Evolutionary conservation across 2,797 vertebrate species (phyloP).

Genomic region (Naso thynnoides): DNA sequence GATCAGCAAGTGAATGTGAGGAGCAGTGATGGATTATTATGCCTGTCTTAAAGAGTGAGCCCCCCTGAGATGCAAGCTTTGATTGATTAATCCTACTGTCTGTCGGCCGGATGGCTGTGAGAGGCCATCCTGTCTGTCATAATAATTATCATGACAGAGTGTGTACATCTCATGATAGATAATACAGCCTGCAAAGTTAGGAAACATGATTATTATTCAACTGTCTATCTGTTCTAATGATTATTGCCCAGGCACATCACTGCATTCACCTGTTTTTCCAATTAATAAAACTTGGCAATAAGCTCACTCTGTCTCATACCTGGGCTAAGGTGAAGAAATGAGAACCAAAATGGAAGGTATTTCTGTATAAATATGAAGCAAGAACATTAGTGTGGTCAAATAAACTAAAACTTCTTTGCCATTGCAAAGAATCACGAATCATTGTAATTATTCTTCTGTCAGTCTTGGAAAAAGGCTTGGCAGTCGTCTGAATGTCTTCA

Average conservation of each 20-base stretch:
- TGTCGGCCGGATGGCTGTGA: constrained; percentile 47
- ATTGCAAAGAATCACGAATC: constrained; percentile 4
- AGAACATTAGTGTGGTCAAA: background rate
- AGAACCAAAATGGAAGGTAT: background rate
- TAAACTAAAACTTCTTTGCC: constrained; percentile 16
- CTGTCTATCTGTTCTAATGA: constrained; percentile 52
- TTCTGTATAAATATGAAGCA: constrained; percentile 1
- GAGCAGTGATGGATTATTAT: constrained; percentile 71
- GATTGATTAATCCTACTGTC: constrained; percentile 67
- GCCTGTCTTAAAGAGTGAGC: constrained; percentile 48
- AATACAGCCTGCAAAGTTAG: constrained; percentile 41
- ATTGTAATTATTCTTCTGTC: constrained; percentile 51
- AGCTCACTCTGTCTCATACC: constrained; percentile 6
- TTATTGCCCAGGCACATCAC: constrained; percentile 21
- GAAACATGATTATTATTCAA: constrained; percentile 46
- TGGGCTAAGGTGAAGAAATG: background rate
- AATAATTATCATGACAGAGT: constrained; percentile 54
- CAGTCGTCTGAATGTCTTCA: constrained; percentile 19
- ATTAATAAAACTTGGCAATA: constrained; percentile 25
- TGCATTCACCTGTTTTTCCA: background rate
- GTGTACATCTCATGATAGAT: constrained; percentile 49
- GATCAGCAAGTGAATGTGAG: constrained; percentile 52
- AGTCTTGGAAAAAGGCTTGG: constrained; percentile 41
- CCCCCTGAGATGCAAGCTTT: constrained; percentile 23
- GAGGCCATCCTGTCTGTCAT: constrained; percentile 61